Base-by-base conservation (phyloP, 1,140 invertebrate species). In the Pissodes strobi region DNA sequence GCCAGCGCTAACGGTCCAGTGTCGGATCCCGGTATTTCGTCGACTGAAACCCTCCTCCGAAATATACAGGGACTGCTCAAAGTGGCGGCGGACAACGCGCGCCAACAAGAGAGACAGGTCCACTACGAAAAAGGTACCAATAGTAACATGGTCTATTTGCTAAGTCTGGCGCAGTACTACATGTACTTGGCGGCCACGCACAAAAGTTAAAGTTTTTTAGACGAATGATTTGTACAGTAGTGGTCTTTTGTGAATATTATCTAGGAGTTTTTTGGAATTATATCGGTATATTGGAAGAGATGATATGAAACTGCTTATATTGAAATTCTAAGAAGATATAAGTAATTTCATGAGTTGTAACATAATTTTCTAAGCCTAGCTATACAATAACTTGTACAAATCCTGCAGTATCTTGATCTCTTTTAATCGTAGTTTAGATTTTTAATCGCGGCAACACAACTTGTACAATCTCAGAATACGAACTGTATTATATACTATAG, bases 31-130 rank as follows among this genome's bases (percentile, higher is more conserved):
- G 69, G 80, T 74, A 85, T 87, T 69, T 90, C 88, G 63, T 94
- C 93, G 69, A 95, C 93, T 15, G 94, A 97, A 80, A 95, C 93
- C 37, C 84, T 97, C 41, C 86, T 97, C 46, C 85, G 94, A 69
- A 97, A 97, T 80, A 97, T 97, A 72, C 93, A 97, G 80, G 94
- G 94, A 17, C 85, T 97, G 62, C 87, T 97, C 39, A 95, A 96
- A 80, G 93, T 97, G 41, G 95, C 94, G 8, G 93, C 93, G 6
- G 94, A 97, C 80, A 97, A 96, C 82, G 94, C 94, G 25, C 85
- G 94, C 67, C 94, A 97, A 76, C 93, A 96, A 80, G 94, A 97
- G 78, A 85, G 93, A 68, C 93, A 96, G 81, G 92, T 95, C 78
- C 94, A 91, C 83, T 93, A 94, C 79, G 94, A 97, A 82, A 97